A percentile compares a stretch with the other conserved stretches of the same genome.
Evolutionary conservation across 2,113 vertebrate species (phyloP).

Genomic region (Morone saxatilis): DNA sequence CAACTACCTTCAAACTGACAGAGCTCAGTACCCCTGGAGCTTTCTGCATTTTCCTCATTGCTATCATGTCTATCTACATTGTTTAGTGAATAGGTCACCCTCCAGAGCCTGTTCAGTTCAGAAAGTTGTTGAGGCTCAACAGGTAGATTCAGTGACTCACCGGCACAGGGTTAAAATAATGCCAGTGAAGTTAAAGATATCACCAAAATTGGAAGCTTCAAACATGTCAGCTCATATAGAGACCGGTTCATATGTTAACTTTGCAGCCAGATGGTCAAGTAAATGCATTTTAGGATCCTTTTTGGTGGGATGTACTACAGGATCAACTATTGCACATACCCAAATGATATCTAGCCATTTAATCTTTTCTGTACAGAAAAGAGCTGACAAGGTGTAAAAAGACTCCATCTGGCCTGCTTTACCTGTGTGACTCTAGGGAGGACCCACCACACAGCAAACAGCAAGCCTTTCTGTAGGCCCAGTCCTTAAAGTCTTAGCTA

Average conservation of each 20-base stretch:
- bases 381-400: constrained; percentile 49
- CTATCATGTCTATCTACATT: constrained; percentile 36
- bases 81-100: constrained; percentile 24
- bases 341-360: constrained; percentile 27
- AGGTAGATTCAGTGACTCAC: constrained; percentile 65
- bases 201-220: constrained; percentile 54
- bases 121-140: constrained; percentile 64
- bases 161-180: constrained; percentile 32
- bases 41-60: constrained; percentile 41
- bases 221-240: constrained; percentile 62
- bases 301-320: not conserved
- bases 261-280: constrained; percentile 73
- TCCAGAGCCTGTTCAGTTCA: constrained; percentile 1
- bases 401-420: constrained; percentile 55
- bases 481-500: not conserved
- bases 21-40: constrained; percentile 21
- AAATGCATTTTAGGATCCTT: constrained; percentile 25
- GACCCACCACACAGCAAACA: constrained; percentile 45
- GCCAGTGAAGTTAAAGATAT: constrained; percentile 27
- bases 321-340: constrained; percentile 24
- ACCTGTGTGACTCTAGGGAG: constrained; percentile 52
- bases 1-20: constrained; percentile 50
- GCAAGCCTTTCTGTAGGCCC: constrained; percentile 53
- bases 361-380: constrained; percentile 29
- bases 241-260: constrained; percentile 59